Evolutionary conservation across 2,888 invertebrate genomes (phyloP).

Genomic region (Steromphala cineraria): DNA sequence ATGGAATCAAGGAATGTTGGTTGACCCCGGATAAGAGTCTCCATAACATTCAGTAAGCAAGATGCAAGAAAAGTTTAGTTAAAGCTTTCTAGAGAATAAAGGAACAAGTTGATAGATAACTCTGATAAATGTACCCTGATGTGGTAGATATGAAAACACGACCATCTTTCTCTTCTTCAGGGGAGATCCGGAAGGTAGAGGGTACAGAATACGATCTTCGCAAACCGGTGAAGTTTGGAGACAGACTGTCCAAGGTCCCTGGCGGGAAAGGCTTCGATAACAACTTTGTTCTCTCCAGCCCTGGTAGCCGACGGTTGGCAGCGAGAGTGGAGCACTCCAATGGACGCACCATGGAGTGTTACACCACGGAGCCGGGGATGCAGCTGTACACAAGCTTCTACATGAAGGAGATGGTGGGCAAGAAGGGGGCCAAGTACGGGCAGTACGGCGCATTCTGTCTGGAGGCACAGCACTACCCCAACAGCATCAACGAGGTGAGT

Average conservation of each 20-base stretch:
- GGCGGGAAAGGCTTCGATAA: slow-evolving; percentile 85
- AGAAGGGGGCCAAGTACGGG: slow-evolving; percentile 82
- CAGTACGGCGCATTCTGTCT: slow-evolving; percentile 90
- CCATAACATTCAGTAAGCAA: too few relatives aligned
- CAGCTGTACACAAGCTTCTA: slow-evolving; percentile 91
- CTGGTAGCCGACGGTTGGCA: slow-evolving; percentile 24
- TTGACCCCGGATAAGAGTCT: too few relatives aligned
- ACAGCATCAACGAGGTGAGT: slow-evolving; percentile 80
- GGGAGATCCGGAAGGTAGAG: slow-evolving; percentile 83
- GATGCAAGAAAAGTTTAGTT: too few relatives aligned
- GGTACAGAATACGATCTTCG: slow-evolving; percentile 86
- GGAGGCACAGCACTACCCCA: slow-evolving; percentile 94
- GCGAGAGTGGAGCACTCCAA: slow-evolving; percentile 68
- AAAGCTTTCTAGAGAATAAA: neutral
- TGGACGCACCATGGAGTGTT: slow-evolving; percentile 87
- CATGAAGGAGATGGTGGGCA: slow-evolving; percentile 80
- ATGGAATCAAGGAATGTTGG: too few relatives aligned
- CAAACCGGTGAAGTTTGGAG: slow-evolving; percentile 81
- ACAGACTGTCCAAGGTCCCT: slow-evolving; percentile 82
- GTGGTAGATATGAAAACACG: too few relatives aligned
- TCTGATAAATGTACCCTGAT: too few relatives aligned
- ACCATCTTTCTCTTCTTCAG: slow-evolving; percentile 73
- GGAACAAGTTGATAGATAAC: too few relatives aligned
- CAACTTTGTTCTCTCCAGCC: slow-evolving; percentile 83
- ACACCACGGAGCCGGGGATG: slow-evolving; percentile 91